These are phyloP conservation scores for Zygogramma bicolorata DNA, from an alignment of 2,888 invertebrate genomes.

Conservation along the genomic window DNA sequence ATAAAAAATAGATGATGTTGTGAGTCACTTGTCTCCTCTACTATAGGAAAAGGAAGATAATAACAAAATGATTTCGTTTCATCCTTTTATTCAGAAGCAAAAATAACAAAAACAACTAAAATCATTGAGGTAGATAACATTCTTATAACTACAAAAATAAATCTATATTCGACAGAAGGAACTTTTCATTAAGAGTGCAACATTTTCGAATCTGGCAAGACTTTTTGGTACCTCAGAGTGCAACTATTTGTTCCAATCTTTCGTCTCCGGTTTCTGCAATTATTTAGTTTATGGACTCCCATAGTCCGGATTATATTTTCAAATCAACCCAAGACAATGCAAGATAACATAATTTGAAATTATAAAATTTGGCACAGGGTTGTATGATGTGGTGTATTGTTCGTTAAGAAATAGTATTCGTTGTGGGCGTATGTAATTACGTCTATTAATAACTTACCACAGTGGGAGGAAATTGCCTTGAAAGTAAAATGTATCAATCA, in stretches of 20 bases:
- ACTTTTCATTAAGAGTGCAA: constrained; percentile 11
- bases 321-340: background rate
- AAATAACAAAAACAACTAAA: constrained; percentile 36
- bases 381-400: background rate
- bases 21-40: too few species aligned
- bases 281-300: too few species aligned
- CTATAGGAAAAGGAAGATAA: background rate
- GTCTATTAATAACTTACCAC: background rate
- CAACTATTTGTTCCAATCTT: background rate
- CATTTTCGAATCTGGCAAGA: background rate
- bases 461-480: too few species aligned
- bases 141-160: constrained; percentile 25
- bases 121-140: constrained; percentile 45
- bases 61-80: background rate
- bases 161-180: constrained; percentile 20
- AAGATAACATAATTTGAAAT: background rate
- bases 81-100: constrained; percentile 30
- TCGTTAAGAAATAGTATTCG: background rate
- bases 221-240: background rate
- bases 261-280: background rate
- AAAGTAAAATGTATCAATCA: too few species aligned
- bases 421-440: background rate
- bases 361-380: background rate
- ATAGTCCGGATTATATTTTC: too few species aligned
- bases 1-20: too few species aligned